Percentiles rank a stretch among this genome's conserved stretches.
phyloP scores from a whole-genome alignment of 2,888 invertebrate species.

The Embidobia sp. region DNA sequence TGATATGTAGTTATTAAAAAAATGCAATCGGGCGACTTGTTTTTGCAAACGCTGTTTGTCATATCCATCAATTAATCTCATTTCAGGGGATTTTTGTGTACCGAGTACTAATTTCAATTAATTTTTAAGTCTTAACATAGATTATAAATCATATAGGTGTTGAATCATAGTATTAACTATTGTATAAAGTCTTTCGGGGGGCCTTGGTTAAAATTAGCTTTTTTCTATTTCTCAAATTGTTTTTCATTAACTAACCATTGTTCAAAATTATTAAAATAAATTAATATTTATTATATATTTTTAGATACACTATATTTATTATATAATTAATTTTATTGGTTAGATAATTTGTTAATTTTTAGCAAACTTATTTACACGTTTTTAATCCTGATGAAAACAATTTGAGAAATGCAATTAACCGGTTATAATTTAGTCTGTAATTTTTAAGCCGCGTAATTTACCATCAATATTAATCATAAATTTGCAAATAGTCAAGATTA shows the following conservation, averaged over 20 bases:
- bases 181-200: conserved; percentile 1
- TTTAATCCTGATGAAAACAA: too few species aligned
- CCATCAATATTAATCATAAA: background rate
- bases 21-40: too few species aligned
- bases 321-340: too few species aligned
- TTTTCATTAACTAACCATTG: background rate
- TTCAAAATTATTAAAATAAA: too few species aligned
- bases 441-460: background rate
- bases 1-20: conserved; percentile 42
- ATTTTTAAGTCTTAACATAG: conserved; percentile 15
- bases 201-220: background rate
- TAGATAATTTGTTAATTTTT: too few species aligned
- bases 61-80: conserved; percentile 10
- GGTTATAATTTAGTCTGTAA: background rate
- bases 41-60: too few species aligned
- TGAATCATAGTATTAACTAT: background rate
- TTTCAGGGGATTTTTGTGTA: conserved; percentile 2
- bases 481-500: background rate
- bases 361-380: too few species aligned
- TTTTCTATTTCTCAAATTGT: conserved; percentile 14
- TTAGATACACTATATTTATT: too few species aligned
- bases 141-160: background rate
- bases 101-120: conserved; percentile 8
- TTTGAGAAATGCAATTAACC: conserved; percentile 6
- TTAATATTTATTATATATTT: too few species aligned